Base-by-base conservation (phyloP, 2,888 invertebrate species). In the Nomada fabriciana region DNA sequence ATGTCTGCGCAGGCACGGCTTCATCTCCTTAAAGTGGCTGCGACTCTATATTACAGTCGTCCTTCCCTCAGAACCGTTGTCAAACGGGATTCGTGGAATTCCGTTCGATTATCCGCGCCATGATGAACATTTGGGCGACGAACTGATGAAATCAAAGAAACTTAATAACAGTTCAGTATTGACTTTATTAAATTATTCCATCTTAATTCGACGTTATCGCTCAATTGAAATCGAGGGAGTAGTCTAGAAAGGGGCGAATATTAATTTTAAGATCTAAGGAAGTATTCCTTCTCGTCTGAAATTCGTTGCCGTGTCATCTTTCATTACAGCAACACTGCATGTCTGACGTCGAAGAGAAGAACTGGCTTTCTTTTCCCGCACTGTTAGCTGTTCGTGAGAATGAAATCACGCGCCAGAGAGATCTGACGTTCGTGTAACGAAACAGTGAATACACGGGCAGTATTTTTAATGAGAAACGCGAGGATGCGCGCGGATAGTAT, bases 401-500 rank as follows among this genome's bases (percentile, higher is more conserved):
- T 64, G 47, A 53, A 69, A 70, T 76, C 65, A 53, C 61, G 70
- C 65, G 72, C 47, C 47, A 13, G 7, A 20, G 29, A 9, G 20
- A 20, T 11, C 23, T 25, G 75, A 47, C 52, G 42, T 29, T 63
- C 63, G 67, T 36, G 52, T 20, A 53, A 65, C 55, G 52, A 63
- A 18, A 7, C 9, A 36, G 20, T 43, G 60, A 57, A 53, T 68
- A 57, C 55, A 57, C 67, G 52, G 70, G 65, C 64, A 77, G 68
- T 87, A 87, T 81, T 87, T 87, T 83, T 82, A 85, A 87, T 82
- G 80, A 87, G 85, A 76, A 78, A 55, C 75, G 29, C 55, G 68
- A 69, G 78, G 64, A 86, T 65, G 25, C 43, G 63, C 60, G 29
- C 52, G 65, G 7, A 64, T 64, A 71, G 76, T 67, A 81, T 79